Conservation (phyloP, 2,113 vertebrate species). For the Perccottus glenii region DNA sequence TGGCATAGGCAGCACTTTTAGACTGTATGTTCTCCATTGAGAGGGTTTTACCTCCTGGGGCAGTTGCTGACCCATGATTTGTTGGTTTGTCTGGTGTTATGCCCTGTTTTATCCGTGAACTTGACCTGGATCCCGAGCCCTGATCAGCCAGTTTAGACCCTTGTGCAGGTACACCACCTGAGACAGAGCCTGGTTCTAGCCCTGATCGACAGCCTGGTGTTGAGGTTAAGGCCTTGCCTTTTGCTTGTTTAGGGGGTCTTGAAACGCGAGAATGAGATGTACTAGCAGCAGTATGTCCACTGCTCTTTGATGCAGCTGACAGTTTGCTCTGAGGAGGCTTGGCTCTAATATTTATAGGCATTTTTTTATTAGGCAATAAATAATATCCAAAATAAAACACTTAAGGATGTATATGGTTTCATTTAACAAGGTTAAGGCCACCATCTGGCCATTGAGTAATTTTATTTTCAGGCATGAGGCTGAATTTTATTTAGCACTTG, state of each 20-base stretch:
- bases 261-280: conserved; percentile 89
- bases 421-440: conserved; percentile 52
- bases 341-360: conserved; percentile 72
- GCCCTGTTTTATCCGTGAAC: conserved; percentile 49
- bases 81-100: conserved; percentile 39
- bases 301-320: conserved; percentile 86
- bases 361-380: conserved; percentile 54
- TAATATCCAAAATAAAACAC: conserved; percentile 23
- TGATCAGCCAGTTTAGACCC: conserved; percentile 44
- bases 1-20: conserved; percentile 95
- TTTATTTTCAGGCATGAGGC: conserved; percentile 24
- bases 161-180: conserved; percentile 63
- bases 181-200: conserved; percentile 71
- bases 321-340: conserved; percentile 76
- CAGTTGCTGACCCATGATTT: conserved; percentile 54
- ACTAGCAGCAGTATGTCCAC: conserved; percentile 84
- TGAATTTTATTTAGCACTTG: conserved; percentile 38
- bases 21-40: conserved; percentile 99
- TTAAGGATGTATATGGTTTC: conserved; percentile 19
- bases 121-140: conserved; percentile 29
- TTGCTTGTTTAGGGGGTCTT: conserved; percentile 78
- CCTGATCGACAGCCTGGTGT: conserved; percentile 66
- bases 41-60: conserved; percentile 87
- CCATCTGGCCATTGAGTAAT: conserved; percentile 41
- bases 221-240: conserved; percentile 59